Percentiles rank a stretch among this genome's conserved stretches.
phyloP scores from a whole-genome alignment of 2,113 vertebrate species.

The Dasyprocta punctata region DNA sequence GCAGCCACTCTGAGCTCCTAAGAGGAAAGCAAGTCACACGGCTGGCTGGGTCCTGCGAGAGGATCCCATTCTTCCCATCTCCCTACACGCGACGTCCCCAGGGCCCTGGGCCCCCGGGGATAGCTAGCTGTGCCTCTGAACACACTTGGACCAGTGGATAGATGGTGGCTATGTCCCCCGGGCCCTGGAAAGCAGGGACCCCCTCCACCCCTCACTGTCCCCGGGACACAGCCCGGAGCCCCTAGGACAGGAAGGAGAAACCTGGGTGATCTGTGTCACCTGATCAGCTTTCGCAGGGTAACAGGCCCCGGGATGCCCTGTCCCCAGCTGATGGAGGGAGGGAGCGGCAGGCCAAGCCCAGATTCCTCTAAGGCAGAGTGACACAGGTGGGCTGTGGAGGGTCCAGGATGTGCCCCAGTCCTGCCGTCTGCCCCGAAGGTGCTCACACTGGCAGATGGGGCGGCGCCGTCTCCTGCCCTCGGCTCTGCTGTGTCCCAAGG shows the following conservation, averaged over 20 bases:
- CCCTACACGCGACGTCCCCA: constrained; percentile 47
- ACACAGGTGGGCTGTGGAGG: background rate
- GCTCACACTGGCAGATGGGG: accelerated
- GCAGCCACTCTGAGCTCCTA: constrained; percentile 22
- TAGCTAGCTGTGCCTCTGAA: background rate
- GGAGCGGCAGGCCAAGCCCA: background rate
- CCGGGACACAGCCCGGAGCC: background rate
- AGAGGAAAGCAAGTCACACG: constrained; percentile 40
- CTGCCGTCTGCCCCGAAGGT: background rate
- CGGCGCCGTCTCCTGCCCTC: accelerated
- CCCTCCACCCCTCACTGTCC: background rate
- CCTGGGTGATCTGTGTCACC: background rate
- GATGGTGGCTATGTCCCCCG: no score
- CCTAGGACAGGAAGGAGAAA: background rate
- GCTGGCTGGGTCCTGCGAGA: constrained; percentile 60
- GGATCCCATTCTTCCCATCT: background rate
- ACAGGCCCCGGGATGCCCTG: background rate
- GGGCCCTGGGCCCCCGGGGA: background rate
- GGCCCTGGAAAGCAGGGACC: background rate
- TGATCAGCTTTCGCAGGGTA: background rate
- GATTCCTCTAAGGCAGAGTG: background rate
- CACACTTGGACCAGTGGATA: background rate
- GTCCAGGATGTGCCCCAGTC: background rate
- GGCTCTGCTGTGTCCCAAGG: no score
- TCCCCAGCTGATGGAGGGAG: background rate